Percentiles rank a stretch among this genome's conserved stretches.
phyloP scores from a whole-genome alignment of 2,888 invertebrate genomes.

The Hyposoter didymator region DNA sequence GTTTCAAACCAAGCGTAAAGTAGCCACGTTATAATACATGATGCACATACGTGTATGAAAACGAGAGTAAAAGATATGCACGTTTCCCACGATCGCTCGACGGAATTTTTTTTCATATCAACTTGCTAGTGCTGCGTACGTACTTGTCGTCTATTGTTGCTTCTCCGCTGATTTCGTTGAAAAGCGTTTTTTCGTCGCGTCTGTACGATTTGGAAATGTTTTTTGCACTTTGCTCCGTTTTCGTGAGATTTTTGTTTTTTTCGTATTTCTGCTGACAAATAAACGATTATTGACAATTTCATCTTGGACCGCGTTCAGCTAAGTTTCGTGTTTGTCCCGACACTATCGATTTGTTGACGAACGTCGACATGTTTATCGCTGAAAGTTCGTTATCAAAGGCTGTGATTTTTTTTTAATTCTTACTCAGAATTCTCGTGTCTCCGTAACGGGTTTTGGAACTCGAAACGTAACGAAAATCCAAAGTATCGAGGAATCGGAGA shows the following conservation, averaged over 20 bases:
- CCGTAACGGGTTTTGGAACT: neutral
- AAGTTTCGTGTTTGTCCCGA: neutral
- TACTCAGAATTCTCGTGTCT: neutral
- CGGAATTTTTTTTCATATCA: slow-evolving; percentile 28
- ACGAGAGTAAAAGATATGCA: slow-evolving; percentile 41
- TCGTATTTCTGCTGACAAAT: too few species aligned
- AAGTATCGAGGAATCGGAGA: slow-evolving; percentile 4
- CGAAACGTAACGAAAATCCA: neutral
- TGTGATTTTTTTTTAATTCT: neutral
- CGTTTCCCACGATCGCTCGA: slow-evolving; percentile 58
- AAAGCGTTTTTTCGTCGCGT: too few species aligned
- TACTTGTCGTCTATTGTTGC: slow-evolving; percentile 9
- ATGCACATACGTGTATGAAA: slow-evolving; percentile 13
- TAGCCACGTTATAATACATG: slow-evolving; percentile 22
- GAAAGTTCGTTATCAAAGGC: neutral
- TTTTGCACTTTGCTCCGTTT: neutral
- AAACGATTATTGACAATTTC: neutral
- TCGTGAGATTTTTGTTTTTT: neutral
- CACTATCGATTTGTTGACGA: neutral
- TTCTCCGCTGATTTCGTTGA: slow-evolving; percentile 25
- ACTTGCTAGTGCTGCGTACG: slow-evolving; percentile 25
- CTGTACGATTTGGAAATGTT: too few species aligned
- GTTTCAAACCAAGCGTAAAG: slow-evolving; percentile 54
- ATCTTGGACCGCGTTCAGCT: too few species aligned
- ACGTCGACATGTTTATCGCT: neutral